These are phyloP conservation scores for Drosophila rellima DNA, from an alignment of 2,888 invertebrate species.

Conservation along the genomic window DNA sequence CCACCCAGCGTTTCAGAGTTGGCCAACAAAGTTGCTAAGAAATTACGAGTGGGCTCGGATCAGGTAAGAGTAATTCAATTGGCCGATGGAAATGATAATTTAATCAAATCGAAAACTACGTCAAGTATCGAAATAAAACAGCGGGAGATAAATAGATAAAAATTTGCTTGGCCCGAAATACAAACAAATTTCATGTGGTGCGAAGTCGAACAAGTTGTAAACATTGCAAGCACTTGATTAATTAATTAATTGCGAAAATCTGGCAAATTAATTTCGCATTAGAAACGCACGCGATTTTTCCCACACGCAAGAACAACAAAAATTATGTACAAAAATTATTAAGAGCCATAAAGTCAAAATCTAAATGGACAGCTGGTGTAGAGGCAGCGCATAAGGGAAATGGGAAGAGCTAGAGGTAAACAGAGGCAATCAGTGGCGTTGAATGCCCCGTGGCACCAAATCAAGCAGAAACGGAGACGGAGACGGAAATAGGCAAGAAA, in stretches of 20 bases:
- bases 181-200: conserved; percentile 38
- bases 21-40: conserved; percentile 11
- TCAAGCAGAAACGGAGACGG: conserved; percentile 15
- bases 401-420: conserved; percentile 42
- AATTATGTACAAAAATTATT: conserved; percentile 56
- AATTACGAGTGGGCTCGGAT: not conserved
- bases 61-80: conserved; percentile 27
- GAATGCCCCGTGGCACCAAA: conserved; percentile 32
- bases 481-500: conserved; percentile 71
- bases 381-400: conserved; percentile 24
- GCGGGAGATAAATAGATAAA: conserved; percentile 81
- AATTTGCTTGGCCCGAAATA: conserved; percentile 53
- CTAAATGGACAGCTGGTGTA: conserved; percentile 18
- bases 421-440: conserved; percentile 33
- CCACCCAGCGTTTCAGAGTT: conserved; percentile 4
- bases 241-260: conserved; percentile 77
- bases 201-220: conserved; percentile 64
- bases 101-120: conserved; percentile 77
- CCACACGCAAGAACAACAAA: conserved; percentile 46
- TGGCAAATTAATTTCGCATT: conserved; percentile 78
- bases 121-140: conserved; percentile 78
- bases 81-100: conserved; percentile 60
- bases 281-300: conserved; percentile 48
- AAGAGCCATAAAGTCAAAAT: conserved; percentile 58
- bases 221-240: conserved; percentile 73